These are phyloP conservation scores for Iguana delicatissima DNA, from an alignment of 2,797 vertebrate species.

Conservation along the genomic window DNA sequence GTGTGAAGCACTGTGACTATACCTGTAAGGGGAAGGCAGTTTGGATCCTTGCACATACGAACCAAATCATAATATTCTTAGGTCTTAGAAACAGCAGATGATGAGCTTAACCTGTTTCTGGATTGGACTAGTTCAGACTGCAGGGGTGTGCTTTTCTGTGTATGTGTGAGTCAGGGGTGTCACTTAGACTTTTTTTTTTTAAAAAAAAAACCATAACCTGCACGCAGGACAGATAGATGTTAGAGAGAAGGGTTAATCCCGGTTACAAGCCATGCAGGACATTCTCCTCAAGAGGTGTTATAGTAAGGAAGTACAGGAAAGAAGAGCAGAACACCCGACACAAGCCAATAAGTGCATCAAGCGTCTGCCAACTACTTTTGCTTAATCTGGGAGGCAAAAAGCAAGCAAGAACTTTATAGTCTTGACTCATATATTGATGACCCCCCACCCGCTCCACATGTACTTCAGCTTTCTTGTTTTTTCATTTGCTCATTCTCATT, in stretches of 20 bases:
- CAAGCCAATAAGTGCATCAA: not conserved
- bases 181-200: not conserved
- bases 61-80: not conserved
- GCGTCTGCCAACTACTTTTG: not conserved
- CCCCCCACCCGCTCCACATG: too few species aligned
- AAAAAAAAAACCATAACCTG: not conserved
- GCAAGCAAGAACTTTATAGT: too few species aligned
- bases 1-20: not conserved
- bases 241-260: not conserved
- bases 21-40: not conserved
- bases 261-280: not conserved
- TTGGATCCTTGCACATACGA: not conserved
- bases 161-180: too few species aligned
- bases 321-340: too few species aligned
- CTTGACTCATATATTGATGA: not conserved
- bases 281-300: not conserved
- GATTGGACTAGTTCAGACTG: too few species aligned
- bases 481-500: not conserved
- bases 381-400: too few species aligned
- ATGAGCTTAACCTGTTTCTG: not conserved
- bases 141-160: too few species aligned
- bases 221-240: not conserved
- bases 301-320: too few species aligned
- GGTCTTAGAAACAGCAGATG: not conserved
- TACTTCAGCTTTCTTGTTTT: not conserved